Percentiles rank a stretch among this genome's conserved stretches.
Conservation (phyloP, 2,888 invertebrate genomes). For the Parnassius mnemosyne region DNA sequence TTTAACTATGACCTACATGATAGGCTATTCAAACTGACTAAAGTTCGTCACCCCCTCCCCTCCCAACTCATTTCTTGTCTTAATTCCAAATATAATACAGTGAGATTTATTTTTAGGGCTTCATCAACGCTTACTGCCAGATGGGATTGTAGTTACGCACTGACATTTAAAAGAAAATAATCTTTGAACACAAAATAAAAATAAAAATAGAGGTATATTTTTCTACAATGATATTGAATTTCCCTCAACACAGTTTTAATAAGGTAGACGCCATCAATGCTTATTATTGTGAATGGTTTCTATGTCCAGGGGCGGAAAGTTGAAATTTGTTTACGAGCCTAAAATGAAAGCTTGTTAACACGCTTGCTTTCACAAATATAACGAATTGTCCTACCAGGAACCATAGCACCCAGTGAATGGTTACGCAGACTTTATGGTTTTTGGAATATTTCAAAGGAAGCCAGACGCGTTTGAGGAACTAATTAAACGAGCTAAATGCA, state of each 20-base stretch:
- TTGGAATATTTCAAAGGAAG: slow-evolving; percentile 67
- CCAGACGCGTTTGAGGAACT: slow-evolving; percentile 60
- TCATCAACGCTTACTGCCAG: too few relatives aligned
- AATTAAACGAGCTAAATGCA: slow-evolving; percentile 56
- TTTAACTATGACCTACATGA: too few relatives aligned
- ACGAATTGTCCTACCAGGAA: slow-evolving; percentile 67
- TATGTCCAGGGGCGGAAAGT: slow-evolving; percentile 7
- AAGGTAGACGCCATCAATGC: neutral
- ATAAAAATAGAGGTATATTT: too few relatives aligned
- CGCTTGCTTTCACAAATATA: slow-evolving; percentile 80
- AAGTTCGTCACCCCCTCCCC: too few relatives aligned
- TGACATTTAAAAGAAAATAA: too few relatives aligned
- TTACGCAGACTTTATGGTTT: slow-evolving; percentile 66
- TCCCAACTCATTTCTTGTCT: too few relatives aligned
- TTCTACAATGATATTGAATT: neutral
- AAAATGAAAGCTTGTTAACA: slow-evolving; percentile 33
- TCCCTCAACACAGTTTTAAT: slow-evolving; percentile 1
- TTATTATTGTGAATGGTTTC: neutral
- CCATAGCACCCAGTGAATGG: slow-evolving; percentile 69
- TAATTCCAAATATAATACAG: too few relatives aligned
- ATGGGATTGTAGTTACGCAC: too few relatives aligned
- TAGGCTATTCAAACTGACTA: too few relatives aligned
- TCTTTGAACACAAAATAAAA: too few relatives aligned
- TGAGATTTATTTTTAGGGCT: too few relatives aligned
- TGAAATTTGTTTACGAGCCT: slow-evolving; percentile 1